Evolutionary conservation across 2,113 vertebrate genomes (phyloP), one percentile per base, ranked within the genome.

Genomic region (Scortum barcoo): DNA sequence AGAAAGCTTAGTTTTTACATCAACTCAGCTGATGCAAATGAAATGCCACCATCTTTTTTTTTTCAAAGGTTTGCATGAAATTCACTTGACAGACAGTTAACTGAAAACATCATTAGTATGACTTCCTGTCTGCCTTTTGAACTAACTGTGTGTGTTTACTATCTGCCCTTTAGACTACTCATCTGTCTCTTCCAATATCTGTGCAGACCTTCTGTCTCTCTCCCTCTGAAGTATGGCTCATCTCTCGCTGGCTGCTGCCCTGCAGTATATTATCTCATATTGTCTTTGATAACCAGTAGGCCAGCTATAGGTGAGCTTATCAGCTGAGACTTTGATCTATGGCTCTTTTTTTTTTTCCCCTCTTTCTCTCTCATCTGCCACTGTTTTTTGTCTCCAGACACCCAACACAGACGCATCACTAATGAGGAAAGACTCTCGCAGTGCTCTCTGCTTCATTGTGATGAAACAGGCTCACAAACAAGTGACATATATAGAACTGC

Each of bases 51-150:
- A 4, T 36, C 6, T 1, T 24, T 17, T 0, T n/a, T 57, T 70
- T 17, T 60, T 22, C 20, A 14, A 54, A 36, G 30, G 30, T 61
- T 76, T 62, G 42, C 42, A 46, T 77, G 28, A 76, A 66, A 84
- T 75, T 51, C 7, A 48, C 44, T 56, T 51, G 56, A 78, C 74
- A 80, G 51, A 63, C 66, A 42, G 61, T 60, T 38, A 57, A 73
- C 58, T 54, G 26, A 30, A 70, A 72, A 56, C 28, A 28, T 63
- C 0, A 3, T 66, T 84, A 51, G 78, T 60, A 42, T 40, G 42
- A 84, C 72, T 76, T 86, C 77, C 70, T 86, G 58, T 61, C 65
- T 83, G 40, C n/a, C 68, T 68, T 82, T 80, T 80, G 17, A 67
- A 33, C 36, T n/a, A 58, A 36, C 61, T 36, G 65, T 26, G 70